Base-by-base conservation (phyloP, 1,140 invertebrate species). In the Hypsibius dujardini region DNA sequence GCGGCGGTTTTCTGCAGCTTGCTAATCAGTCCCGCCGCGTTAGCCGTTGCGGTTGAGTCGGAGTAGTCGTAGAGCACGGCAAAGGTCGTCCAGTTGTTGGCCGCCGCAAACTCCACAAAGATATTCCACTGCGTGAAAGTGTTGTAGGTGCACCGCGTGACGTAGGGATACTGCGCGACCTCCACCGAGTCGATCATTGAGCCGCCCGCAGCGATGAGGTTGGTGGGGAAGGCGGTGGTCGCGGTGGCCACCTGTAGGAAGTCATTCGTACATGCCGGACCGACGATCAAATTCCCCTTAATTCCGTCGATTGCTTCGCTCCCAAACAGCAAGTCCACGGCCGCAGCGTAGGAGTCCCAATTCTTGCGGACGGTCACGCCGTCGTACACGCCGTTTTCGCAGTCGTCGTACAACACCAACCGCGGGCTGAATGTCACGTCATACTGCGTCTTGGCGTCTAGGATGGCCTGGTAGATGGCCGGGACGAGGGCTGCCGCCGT, bases 51-150 rank as follows among this genome's bases (percentile, higher is more conserved):
- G 7, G 62, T 15, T 15, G 62, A 12, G 62, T 67, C 12, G 42
- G 12, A 7, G 42, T 42, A 7, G 45, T 15, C 62, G 7, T 67
- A 67, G 42, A 67, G 42, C 42, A 67, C 62, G 3, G 62, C 62
- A 67, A 67, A 67, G 42, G 12, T 12, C 12, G 12, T 15, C 62
- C 62, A 67, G 42, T 67, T 12, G 12, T 67, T 12, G 7, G 12
- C 12, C 42, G 12, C 12, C 12, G 62, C 42, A 42, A 67, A 67
- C 3, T 7, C 7, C 42, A 67, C 45, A 3, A 67, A 45, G 12
- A 42, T 15, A 42, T 42, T 67, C 62, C 62, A 67, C 62, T 67
- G 62, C 62, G 62, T 15, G 62, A 67, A 67, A 3, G 62, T 67
- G 62, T 67, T 67, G 62, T 67, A 67, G 3, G 62, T 15, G 42